Conservation (phyloP, 1,140 invertebrate genomes). For the Leptopilina clavipes region DNA sequence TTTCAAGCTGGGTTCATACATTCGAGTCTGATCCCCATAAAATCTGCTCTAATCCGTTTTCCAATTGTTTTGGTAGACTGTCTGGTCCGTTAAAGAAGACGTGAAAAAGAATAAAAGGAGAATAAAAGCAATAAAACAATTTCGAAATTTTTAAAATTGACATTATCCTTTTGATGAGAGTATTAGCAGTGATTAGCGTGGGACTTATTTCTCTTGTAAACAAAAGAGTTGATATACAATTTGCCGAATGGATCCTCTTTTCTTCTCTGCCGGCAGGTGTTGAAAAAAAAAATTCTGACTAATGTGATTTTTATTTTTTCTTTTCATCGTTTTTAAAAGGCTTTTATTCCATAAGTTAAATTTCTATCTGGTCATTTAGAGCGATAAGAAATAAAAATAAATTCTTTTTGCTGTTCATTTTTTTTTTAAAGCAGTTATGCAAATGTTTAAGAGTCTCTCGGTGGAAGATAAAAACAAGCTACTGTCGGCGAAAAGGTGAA, state of each 20-base stretch:
- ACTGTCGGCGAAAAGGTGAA: constrained; percentile 34
- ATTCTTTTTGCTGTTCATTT: background rate
- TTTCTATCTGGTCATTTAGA: constrained; percentile 3
- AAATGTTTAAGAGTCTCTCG: constrained; percentile 26
- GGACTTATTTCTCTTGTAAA: background rate
- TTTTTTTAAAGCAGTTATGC: constrained; percentile 18
- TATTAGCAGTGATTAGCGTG: background rate
- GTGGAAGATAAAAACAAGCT: constrained; percentile 18
- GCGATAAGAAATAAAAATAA: constrained; percentile 15
- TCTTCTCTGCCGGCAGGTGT: constrained; percentile 23
- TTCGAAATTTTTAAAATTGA: too few relatives aligned
- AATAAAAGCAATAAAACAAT: background rate
- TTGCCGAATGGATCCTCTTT: background rate
- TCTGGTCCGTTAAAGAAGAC: background rate
- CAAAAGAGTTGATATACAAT: background rate
- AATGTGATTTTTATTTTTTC: background rate
- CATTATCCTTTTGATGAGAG: background rate
- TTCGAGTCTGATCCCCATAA: constrained; percentile 18
- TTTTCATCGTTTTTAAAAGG: background rate
- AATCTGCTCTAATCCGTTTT: constrained; percentile 25
- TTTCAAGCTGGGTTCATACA: background rate
- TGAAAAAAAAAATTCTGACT: background rate
- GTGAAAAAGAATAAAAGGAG: background rate
- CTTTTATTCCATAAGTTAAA: constrained; percentile 1
- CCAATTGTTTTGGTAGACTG: constrained; percentile 6